These are phyloP conservation scores for Tupaia tana DNA, from an alignment of 2,113 vertebrate genomes.

Conservation along the genomic window DNA sequence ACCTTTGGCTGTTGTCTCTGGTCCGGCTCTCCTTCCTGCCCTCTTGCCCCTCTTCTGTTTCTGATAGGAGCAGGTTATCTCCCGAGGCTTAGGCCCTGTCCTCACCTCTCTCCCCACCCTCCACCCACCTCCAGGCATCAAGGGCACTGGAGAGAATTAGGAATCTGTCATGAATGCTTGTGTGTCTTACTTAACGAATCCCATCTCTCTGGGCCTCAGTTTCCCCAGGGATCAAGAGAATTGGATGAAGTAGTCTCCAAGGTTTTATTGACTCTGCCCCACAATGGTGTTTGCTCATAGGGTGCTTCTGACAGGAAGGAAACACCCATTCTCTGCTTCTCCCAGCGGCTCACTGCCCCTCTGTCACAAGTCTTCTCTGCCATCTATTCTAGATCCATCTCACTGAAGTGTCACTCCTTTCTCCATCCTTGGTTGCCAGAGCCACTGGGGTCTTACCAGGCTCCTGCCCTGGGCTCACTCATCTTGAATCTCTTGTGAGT, in stretches of 20 bases:
- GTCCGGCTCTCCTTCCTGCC: not conserved
- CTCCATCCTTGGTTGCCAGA: not conserved
- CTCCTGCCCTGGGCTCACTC: not conserved
- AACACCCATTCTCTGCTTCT: not conserved
- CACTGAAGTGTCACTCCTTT: not conserved
- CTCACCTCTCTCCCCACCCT: not conserved
- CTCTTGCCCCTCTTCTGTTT: not conserved
- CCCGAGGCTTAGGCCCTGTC: not conserved
- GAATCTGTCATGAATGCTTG: not conserved
- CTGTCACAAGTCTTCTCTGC: not conserved
- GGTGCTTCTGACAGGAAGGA: not conserved
- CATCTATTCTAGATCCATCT: not conserved
- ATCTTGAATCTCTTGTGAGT: not conserved
- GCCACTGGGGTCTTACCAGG: not conserved
- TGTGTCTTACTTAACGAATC: not conserved
- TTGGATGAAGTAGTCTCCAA: not conserved
- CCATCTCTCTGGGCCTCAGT: conserved; percentile 4
- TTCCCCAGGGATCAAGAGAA: not conserved
- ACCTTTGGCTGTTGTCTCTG: not conserved
- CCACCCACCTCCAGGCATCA: too few species aligned
- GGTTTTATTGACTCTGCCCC: not conserved
- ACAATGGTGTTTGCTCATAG: not conserved
- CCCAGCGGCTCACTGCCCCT: not conserved
- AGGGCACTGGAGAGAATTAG: not conserved
- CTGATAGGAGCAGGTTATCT: not conserved